Evolutionary conservation across 2,888 invertebrate species (phyloP), one percentile per base, ranked within the genome.

Genomic region (Digitonthophagus gazella): DNA sequence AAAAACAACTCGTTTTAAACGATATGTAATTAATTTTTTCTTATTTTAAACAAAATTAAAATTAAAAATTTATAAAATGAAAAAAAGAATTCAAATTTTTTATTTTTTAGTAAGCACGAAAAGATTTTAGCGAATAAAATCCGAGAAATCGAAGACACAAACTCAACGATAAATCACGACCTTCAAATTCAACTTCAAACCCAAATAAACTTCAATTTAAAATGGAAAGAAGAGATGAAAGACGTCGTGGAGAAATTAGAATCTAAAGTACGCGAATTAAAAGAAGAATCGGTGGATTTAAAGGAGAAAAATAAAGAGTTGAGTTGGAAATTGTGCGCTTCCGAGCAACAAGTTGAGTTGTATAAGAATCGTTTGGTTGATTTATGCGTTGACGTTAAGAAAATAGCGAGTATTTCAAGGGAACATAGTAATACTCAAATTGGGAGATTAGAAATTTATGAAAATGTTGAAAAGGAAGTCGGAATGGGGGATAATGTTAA

Each of bases 191-290:
- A 86, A 80, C 84, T 87, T 75, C 86, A 85, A 78, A 84, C 82
- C 73, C 90, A 87, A 82, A 88, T 85, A 80, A 85, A 85, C 76
- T 83, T 87, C 64, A 90, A 85, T 78, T 86, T 83, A 80, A 88
- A 79, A 72, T 92, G 91, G 88, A 88, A 87, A 76, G 83, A 84
- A 28, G 87, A 89, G n/a, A 85, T 90, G 20, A 82, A 88, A 67
- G 86, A 87, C 64, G 85, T 91, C 75, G 86, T 88, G 0, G 82
- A 83, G 0, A 89, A 87, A 79, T 84, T 92, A 67, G 89, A 90
- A 79, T 83, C 81, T 16, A 85, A 86, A 75, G 81, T 90, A 18
- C 82, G 85, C 70, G 84, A 85, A 64, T 78, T 90, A 19, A 84
- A 86, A 68, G 83, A 81, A 57, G 88, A 90, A 78, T 86, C 89